phyloP scores from a whole-genome alignment of 2,113 vertebrate genomes.

The Calyptommatus sinebrachiatus region DNA sequence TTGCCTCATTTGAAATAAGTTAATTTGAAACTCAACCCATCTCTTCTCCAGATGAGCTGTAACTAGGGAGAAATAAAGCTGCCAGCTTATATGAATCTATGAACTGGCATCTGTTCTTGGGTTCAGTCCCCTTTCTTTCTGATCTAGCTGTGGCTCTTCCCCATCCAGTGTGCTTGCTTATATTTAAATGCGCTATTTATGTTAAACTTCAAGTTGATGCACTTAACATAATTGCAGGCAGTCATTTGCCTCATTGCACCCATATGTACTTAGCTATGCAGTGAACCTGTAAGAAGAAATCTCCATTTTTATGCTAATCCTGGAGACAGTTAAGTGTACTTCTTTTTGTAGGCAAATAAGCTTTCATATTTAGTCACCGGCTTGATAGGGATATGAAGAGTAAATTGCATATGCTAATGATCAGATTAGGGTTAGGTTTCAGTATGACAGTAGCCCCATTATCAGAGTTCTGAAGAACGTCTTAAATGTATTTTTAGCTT shows the following conservation, averaged over 20 bases:
- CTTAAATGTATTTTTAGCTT: neutral
- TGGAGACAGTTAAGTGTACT: slow-evolving; percentile 55
- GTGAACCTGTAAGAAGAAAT: slow-evolving; percentile 60
- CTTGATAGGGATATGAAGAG: slow-evolving; percentile 51
- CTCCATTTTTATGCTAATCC: slow-evolving; percentile 57
- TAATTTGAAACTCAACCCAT: neutral
- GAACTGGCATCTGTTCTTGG: neutral
- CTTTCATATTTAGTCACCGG: slow-evolving; percentile 52
- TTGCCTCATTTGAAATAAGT: too few species aligned
- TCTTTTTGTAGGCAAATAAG: slow-evolving; percentile 60
- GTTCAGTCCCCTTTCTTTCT: neutral
- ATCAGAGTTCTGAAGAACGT: neutral
- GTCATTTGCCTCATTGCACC: slow-evolving; percentile 64
- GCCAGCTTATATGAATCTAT: neutral
- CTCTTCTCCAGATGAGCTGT: neutral
- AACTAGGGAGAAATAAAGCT: neutral
- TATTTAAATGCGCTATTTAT: slow-evolving; percentile 53
- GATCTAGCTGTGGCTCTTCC: slow-evolving; percentile 13
- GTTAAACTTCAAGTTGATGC: slow-evolving; percentile 58
- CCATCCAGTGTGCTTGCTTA: neutral
- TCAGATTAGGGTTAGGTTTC: slow-evolving; percentile 44
- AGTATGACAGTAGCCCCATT: slow-evolving; percentile 32
- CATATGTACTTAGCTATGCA: slow-evolving; percentile 56
- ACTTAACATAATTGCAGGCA: slow-evolving; percentile 66
- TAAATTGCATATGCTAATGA: slow-evolving; percentile 50